phyloP scores from a whole-genome alignment of 2,113 vertebrate genomes.

The Xyrauchen texanus region DNA sequence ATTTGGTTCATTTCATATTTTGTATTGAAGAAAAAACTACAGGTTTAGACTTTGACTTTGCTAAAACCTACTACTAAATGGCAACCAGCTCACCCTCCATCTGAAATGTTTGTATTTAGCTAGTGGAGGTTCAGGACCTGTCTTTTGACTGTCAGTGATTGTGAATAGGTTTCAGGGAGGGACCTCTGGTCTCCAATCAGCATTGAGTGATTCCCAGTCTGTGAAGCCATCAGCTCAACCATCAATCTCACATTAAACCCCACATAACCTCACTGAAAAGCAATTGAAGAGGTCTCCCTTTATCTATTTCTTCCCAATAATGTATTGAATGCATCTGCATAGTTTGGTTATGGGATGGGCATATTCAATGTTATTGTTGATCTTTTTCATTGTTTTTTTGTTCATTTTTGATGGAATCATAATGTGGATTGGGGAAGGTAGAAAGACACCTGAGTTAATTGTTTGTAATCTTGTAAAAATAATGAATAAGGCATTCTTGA shows the following conservation, averaged over 20 bases:
- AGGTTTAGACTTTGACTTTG: background rate
- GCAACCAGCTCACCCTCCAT: background rate
- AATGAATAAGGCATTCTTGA: no score
- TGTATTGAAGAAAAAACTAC: background rate
- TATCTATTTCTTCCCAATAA: conserved; percentile 21
- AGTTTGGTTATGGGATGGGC: conserved; percentile 4
- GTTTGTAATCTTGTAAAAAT: conserved; percentile 54
- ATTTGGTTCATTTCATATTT: conserved; percentile 7
- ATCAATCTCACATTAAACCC: no score
- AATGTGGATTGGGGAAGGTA: conserved; percentile 41
- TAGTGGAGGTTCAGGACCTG: background rate
- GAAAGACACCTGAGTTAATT: conserved; percentile 13
- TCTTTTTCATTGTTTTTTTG: conserved; percentile 9
- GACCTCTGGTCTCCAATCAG: conserved; percentile 1
- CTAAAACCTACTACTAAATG: background rate
- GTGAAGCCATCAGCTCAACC: background rate
- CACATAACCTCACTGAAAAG: background rate
- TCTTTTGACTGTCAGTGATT: background rate
- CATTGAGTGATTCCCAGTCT: no score
- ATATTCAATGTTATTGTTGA: conserved; percentile 29
- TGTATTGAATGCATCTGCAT: conserved; percentile 32
- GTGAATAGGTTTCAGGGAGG: background rate
- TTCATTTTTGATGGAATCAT: conserved; percentile 31
- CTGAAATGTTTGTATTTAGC: background rate
- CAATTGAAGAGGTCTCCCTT: background rate